These are phyloP conservation scores for Phaethornis superciliosus DNA, from an alignment of 2,113 vertebrate genomes.

Conservation along the genomic window DNA sequence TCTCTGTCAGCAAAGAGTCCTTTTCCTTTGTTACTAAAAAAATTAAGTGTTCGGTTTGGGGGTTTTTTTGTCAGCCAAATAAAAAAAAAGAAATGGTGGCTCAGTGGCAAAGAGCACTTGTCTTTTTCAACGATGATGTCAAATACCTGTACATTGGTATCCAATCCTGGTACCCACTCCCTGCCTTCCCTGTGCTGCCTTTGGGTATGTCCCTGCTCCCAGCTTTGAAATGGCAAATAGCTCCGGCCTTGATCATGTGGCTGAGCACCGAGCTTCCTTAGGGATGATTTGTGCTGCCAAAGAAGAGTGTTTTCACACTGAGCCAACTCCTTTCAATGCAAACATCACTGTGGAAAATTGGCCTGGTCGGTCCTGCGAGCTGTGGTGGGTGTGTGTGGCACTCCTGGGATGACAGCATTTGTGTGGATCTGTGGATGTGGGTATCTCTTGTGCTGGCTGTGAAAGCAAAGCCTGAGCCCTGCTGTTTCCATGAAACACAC, in stretches of 20 bases:
- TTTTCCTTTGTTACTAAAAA: background rate
- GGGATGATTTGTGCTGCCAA: background rate
- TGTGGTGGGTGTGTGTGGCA: background rate
- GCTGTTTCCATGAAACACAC: background rate
- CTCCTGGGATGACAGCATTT: accelerated
- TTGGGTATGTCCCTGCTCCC: background rate
- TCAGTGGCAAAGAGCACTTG: background rate
- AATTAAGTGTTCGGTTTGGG: background rate
- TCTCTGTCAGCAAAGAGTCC: background rate
- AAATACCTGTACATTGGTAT: background rate
- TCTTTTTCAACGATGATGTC: background rate
- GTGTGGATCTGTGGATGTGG: accelerated
- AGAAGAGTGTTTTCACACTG: background rate
- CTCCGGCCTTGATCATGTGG: accelerated
- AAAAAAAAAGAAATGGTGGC: background rate
- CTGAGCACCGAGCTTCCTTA: background rate
- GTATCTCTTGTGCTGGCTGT: too few relatives aligned
- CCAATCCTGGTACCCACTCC: background rate
- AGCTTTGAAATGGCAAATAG: accelerated
- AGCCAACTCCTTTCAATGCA: background rate
- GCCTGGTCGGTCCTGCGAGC: accelerated
- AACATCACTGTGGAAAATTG: background rate
- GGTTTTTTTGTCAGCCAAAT: background rate
- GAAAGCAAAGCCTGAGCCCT: background rate
- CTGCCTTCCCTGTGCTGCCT: background rate